phyloP scores from a whole-genome alignment of 2,888 invertebrate species.

The Lasioglossum oenotherae region DNA sequence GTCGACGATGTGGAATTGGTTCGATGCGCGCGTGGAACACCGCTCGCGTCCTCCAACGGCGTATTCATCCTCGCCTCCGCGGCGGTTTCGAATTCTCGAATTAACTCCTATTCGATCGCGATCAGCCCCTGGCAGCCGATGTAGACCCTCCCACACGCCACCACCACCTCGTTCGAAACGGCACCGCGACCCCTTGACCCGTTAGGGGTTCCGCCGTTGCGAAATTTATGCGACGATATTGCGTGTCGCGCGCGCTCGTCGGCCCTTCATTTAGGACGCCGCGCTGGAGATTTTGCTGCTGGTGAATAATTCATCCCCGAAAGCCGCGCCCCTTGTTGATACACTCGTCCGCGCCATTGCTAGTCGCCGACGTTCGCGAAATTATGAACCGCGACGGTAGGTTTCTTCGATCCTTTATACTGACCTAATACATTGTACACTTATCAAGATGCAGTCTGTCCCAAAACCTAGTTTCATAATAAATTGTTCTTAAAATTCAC shows the following conservation, averaged over 20 bases:
- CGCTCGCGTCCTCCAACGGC: constrained; percentile 24
- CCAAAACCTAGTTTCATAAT: no score
- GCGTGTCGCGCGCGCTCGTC: background rate
- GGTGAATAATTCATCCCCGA: constrained; percentile 28
- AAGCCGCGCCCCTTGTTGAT: background rate
- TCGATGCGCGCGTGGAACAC: constrained; percentile 45
- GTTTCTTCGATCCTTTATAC: background rate
- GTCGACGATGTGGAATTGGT: constrained; percentile 73
- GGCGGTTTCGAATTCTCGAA: constrained; percentile 64
- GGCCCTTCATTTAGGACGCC: constrained; percentile 7
- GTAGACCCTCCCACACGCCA: background rate
- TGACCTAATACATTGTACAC: no score
- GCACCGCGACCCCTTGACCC: background rate
- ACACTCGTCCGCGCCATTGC: background rate
- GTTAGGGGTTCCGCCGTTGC: background rate
- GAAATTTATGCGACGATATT: constrained; percentile 57
- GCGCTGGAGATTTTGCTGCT: constrained; percentile 33
- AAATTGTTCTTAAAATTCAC: no score
- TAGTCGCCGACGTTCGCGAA: background rate
- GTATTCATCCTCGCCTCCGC: constrained; percentile 49
- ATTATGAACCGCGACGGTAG: background rate
- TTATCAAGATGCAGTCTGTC: no score
- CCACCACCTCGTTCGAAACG: background rate
- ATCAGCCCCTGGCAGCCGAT: constrained; percentile 20
- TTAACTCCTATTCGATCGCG: constrained; percentile 62